Evolutionary conservation across 1,140 invertebrate species (phyloP).

Genomic region (Lepidotrigona ventralis): DNA sequence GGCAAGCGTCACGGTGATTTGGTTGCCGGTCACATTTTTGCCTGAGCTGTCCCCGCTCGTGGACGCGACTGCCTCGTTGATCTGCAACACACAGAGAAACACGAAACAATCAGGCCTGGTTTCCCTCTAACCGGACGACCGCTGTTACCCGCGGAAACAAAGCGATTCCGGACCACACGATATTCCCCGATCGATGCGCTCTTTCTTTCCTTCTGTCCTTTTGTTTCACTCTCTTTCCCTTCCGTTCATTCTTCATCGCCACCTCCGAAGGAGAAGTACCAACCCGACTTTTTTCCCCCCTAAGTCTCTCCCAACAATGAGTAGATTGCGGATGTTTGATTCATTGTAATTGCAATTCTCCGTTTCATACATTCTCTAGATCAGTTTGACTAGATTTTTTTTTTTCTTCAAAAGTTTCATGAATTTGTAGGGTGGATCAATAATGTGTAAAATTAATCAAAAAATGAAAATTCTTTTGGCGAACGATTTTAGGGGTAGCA

Average conservation of each 20-base stretch:
- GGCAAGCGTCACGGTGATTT: constrained; percentile 77
- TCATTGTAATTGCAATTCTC: no score
- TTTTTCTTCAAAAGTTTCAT: no score
- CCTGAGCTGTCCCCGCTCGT: constrained; percentile 71
- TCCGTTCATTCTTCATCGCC: not conserved
- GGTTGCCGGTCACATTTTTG: constrained; percentile 75
- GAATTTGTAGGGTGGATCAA: no score
- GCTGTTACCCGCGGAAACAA: constrained; percentile 3
- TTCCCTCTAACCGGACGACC: constrained; percentile 9
- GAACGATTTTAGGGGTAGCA: constrained; percentile 29
- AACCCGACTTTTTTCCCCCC: not conserved
- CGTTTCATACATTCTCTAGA: no score
- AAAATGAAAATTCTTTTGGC: not conserved
- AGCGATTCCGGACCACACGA: not conserved
- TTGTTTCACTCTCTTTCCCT: not conserved
- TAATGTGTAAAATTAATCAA: no score
- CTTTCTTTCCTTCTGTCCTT: no score
- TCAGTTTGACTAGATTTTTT: no score
- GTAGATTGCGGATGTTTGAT: no score
- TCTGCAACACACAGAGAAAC: constrained; percentile 61
- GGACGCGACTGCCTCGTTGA: constrained; percentile 75
- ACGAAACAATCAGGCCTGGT: constrained; percentile 16
- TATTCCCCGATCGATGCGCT: not conserved
- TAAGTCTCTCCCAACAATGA: no score
- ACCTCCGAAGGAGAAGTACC: not conserved